Evolutionary conservation across 2,113 vertebrate species (phyloP), one percentile per base, ranked within the genome.

Genomic region (Rattus rattus): DNA sequence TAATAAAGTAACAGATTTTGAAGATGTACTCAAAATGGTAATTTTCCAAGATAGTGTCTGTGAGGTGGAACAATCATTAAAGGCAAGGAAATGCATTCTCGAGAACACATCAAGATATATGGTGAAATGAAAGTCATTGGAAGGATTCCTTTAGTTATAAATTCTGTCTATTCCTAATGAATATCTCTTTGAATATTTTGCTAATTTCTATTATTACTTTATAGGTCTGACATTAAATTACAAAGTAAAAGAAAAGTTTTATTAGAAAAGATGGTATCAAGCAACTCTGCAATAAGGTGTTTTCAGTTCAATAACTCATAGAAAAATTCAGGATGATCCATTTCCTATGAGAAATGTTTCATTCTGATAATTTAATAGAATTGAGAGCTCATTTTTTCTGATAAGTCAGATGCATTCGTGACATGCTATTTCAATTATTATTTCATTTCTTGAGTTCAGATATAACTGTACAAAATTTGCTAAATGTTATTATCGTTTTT

Each of bases 1-100:
- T 97, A 95, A 97, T 98, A 97, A 97, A 97, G 96, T 92, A 89
- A 94, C 47, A 95, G 94, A 95, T 97, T 97, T 95, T 95, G 83
- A 95, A 95, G 69, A 96, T 97, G 17, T 92, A 88, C 81, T 97
- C 88, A 93, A 95, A 96, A 92, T 95, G 77, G 33, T 96, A 97
- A 97, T 97, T 96, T 97, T 96, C 88, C 76, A 67, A 90, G 72
- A 97, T 95, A 94, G 30, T 96, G 20, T 92, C 92, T 92, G 30
- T 86, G 79, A 96, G 36, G 92, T 84, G 19, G 96, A 97, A 97
- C 88, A 97, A 95, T 93, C 10, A 79, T 36, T 63, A 88, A 88
- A 96, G 79, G 88, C 94, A 97, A 95, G 59, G 90, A 90, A 97
- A 88, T 72, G 30, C 17, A 96, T 95, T 88, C 49, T 95, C 94